Evolutionary conservation across 2,888 invertebrate genomes (phyloP).

Genomic region (Zygothrica quintamaculata): DNA sequence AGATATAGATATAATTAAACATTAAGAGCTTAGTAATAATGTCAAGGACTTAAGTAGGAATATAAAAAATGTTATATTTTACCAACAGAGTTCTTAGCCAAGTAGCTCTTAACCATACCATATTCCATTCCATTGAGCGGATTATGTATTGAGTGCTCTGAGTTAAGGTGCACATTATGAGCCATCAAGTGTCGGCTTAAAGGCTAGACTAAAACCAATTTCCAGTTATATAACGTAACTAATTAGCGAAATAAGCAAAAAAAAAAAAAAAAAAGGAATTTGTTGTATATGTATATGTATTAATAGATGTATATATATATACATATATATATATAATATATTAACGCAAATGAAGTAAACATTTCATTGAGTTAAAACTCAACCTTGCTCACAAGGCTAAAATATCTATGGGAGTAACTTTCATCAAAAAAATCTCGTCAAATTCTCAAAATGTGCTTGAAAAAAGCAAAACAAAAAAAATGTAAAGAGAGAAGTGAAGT

Average conservation of each 20-base stretch:
- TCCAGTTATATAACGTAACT: constrained; percentile 74
- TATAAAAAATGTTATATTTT: no score
- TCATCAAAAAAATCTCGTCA: constrained; percentile 18
- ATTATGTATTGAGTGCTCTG: constrained; percentile 1
- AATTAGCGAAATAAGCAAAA: constrained; percentile 60
- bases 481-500: no score
- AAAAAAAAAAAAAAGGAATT: constrained; percentile 24
- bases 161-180: constrained; percentile 18
- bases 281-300: no score
- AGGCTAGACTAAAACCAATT: constrained; percentile 28
- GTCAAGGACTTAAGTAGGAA: no score
- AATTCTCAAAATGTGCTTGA: constrained; percentile 19
- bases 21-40: no score
- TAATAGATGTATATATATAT: no score
- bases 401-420: constrained; percentile 16
- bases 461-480: constrained; percentile 4
- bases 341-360: constrained; percentile 32
- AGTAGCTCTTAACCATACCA: no score
- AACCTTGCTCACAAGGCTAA: no score
- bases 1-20: no score
- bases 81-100: no score
- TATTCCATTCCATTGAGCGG: no score
- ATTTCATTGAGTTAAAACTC: constrained; percentile 48
- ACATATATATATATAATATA: constrained; percentile 20
- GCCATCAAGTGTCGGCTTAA: constrained; percentile 42